A percentile compares a stretch with the other conserved stretches of the same genome.
phyloP scores from a whole-genome alignment of 2,113 vertebrate species.

The Chlorodrepanis virens region DNA sequence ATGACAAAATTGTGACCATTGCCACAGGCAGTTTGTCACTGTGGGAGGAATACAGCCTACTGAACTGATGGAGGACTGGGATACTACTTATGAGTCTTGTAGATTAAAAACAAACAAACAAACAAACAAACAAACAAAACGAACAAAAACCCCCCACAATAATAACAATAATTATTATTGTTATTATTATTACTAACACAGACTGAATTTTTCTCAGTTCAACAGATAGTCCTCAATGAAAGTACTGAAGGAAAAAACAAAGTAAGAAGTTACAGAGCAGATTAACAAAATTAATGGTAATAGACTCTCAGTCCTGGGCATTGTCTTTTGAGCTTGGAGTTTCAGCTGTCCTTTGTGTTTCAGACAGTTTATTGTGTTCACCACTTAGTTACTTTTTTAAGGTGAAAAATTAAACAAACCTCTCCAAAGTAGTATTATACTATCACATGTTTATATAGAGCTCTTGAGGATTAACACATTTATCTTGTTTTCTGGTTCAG shows the following conservation, averaged over 20 bases:
- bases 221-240: neutral
- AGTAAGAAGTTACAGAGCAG: neutral
- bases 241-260: neutral
- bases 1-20: neutral
- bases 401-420: neutral
- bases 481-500: neutral
- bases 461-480: neutral
- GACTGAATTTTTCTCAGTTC: neutral
- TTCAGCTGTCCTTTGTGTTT: neutral
- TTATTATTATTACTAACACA: neutral
- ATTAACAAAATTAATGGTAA: neutral
- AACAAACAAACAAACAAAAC: too few relatives aligned
- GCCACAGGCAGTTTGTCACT: neutral
- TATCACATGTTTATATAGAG: neutral
- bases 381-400: neutral
- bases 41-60: fast-evolving
- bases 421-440: neutral
- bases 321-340: neutral
- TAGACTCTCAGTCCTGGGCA: neutral
- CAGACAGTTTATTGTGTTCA: neutral
- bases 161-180: neutral
- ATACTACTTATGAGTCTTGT: neutral
- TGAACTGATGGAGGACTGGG: neutral
- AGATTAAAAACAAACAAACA: neutral
- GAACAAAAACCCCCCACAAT: too few relatives aligned